A percentile compares a stretch with the other conserved stretches of the same genome.
Evolutionary conservation across 1,140 invertebrate species (phyloP).

Genomic region (Eueides isabella): DNA sequence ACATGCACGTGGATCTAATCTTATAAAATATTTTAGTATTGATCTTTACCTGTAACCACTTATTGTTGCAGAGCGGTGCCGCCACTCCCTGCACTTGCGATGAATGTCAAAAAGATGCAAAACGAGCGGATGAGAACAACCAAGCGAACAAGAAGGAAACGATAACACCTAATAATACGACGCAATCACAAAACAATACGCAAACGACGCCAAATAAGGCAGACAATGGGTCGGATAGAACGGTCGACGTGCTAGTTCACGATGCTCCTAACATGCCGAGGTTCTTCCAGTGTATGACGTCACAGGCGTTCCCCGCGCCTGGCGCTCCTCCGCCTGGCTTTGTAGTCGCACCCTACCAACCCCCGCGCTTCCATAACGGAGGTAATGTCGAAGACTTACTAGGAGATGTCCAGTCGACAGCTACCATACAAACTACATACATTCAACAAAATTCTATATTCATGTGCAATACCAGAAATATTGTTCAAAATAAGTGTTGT

Average conservation of each 20-base stretch:
- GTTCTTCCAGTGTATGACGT: conserved; percentile 71
- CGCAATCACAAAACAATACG: conserved; percentile 52
- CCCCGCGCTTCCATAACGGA: conserved; percentile 70
- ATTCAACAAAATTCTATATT: conserved; percentile 77
- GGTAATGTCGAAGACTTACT: conserved; percentile 78
- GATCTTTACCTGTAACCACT: conserved; percentile 15
- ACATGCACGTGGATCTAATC: conserved; percentile 15
- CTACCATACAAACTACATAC: conserved; percentile 69
- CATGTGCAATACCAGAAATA: conserved; percentile 77
- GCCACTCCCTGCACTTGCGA: conserved; percentile 73
- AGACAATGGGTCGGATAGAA: conserved; percentile 56
- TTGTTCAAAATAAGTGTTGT: conserved; percentile 73
- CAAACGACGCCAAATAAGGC: conserved; percentile 43
- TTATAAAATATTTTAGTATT: background rate
- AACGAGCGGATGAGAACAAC: conserved; percentile 38
- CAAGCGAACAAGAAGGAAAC: conserved; percentile 38
- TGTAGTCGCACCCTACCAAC: conserved; percentile 55
- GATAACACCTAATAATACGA: conserved; percentile 40
- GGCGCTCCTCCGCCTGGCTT: too few species aligned
- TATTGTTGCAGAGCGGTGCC: conserved; percentile 68
- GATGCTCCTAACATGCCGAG: conserved; percentile 66
- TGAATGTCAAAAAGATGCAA: conserved; percentile 66
- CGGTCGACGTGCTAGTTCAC: conserved; percentile 73
- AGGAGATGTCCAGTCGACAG: conserved; percentile 69
- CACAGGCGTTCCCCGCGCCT: conserved; percentile 60